Conservation (phyloP, 1,140 invertebrate species). For the Steinernema feltiae region DNA sequence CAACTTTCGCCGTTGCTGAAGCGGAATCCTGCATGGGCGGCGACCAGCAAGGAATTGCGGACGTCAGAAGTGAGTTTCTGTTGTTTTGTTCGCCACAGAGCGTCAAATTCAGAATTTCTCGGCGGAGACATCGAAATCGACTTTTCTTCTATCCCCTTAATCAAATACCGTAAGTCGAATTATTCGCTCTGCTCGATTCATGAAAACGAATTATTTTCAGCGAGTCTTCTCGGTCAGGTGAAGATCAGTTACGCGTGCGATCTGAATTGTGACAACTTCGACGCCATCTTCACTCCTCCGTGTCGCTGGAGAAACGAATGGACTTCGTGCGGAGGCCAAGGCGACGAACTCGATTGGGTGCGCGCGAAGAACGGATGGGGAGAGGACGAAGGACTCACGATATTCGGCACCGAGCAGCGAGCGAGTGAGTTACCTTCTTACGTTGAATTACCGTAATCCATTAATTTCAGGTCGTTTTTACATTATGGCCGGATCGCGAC, state of each 20-base stretch:
- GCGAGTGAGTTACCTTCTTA: constrained; percentile 28
- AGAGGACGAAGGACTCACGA: constrained; percentile 42
- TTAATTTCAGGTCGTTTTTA: constrained; percentile 29
- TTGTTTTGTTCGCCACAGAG: neutral
- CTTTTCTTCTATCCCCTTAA: constrained; percentile 40
- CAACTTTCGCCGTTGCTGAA: neutral
- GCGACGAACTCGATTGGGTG: constrained; percentile 47
- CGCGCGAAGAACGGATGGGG: constrained; percentile 44
- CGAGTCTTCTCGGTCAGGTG: constrained; percentile 40
- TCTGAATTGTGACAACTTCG: constrained; percentile 46
- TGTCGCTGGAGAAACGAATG: constrained; percentile 48
- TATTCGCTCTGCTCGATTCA: constrained; percentile 18
- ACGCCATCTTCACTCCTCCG: constrained; percentile 38
- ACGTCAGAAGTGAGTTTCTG: neutral
- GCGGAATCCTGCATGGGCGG: constrained; percentile 1
- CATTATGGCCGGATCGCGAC: constrained; percentile 36
- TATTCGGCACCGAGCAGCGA: constrained; percentile 44
- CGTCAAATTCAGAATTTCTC: constrained; percentile 36
- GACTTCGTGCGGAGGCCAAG: constrained; percentile 32
- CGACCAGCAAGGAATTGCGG: neutral
- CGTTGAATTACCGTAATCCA: neutral
- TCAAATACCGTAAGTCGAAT: constrained; percentile 26
- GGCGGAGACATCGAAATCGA: constrained; percentile 48
- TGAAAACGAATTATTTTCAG: constrained; percentile 19
- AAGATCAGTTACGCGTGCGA: constrained; percentile 45